Percentiles rank a stretch among this genome's conserved stretches.
Evolutionary conservation across 2,113 vertebrate genomes (phyloP).

Genomic region (Phylloscopus trochiloides): DNA sequence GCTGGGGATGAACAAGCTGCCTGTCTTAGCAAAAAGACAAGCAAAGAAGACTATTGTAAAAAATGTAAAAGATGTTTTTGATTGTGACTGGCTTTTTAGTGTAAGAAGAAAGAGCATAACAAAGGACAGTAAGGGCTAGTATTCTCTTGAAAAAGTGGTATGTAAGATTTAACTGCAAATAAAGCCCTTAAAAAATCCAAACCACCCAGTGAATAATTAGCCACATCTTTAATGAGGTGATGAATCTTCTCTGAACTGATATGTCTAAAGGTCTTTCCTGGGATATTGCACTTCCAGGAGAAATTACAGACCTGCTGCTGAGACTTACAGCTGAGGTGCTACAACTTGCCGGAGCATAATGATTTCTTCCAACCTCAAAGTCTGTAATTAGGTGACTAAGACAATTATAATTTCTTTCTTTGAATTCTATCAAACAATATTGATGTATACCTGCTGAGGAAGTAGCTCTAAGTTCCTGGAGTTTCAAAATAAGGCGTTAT

Average conservation of each 20-base stretch:
- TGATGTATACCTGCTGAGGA: neutral
- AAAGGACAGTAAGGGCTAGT: neutral
- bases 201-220: neutral
- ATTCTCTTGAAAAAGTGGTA: neutral
- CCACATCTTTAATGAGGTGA: neutral
- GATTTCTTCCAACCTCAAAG: neutral
- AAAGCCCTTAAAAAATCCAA: neutral
- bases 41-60: neutral
- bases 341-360: neutral
- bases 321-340: neutral
- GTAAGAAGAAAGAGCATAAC: neutral
- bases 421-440: neutral
- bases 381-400: neutral
- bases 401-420: neutral
- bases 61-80: neutral
- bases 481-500: neutral
- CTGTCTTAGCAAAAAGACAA: neutral
- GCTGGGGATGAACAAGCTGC: neutral
- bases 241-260: neutral
- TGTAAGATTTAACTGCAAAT: neutral
- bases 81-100: neutral
- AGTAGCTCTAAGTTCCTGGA: neutral
- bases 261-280: neutral
- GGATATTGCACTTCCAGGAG: neutral
- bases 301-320: neutral